These are phyloP conservation scores for Portunus trituberculatus DNA, from an alignment of 1,140 invertebrate genomes.

Conservation along the genomic window DNA sequence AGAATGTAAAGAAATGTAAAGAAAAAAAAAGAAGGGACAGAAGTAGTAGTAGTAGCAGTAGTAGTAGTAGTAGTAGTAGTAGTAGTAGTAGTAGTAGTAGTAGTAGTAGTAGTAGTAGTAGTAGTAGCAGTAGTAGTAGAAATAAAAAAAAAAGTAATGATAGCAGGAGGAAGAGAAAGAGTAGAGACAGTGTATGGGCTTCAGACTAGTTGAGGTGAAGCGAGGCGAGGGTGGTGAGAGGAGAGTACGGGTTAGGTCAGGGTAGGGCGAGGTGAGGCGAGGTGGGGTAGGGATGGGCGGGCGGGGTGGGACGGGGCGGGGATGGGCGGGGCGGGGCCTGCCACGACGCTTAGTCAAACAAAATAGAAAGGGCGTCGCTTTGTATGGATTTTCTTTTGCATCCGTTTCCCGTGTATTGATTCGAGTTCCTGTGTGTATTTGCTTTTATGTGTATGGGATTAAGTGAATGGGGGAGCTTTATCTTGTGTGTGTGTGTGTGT, in stretches of 20 bases:
- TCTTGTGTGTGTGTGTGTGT: constrained; percentile 60
- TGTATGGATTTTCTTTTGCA: constrained; percentile 64
- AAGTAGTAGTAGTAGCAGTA: too few species aligned
- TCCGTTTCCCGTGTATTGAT: constrained; percentile 67
- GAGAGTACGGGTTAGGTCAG: background rate
- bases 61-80: too few species aligned
- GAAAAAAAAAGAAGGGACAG: background rate
- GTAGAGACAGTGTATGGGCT: background rate
- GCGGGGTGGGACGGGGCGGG: background rate
- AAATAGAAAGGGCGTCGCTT: constrained; percentile 27
- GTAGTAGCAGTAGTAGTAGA: too few species aligned
- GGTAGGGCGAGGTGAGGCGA: background rate
- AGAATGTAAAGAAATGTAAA: background rate
- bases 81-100: too few species aligned
- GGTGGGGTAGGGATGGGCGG: background rate
- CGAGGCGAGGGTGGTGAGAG: background rate
- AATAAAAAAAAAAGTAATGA: background rate
- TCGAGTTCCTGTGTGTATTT: constrained; percentile 65
- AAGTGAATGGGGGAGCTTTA: constrained; percentile 65
- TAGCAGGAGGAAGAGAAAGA: background rate
- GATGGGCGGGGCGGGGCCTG: background rate
- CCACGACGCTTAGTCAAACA: constrained; percentile 15
- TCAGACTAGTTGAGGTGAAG: too few species aligned
- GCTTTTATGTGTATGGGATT: constrained; percentile 69
- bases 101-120: too few species aligned